phyloP scores from a whole-genome alignment of 2,888 invertebrate genomes.

The Zele albiditarsus region DNA sequence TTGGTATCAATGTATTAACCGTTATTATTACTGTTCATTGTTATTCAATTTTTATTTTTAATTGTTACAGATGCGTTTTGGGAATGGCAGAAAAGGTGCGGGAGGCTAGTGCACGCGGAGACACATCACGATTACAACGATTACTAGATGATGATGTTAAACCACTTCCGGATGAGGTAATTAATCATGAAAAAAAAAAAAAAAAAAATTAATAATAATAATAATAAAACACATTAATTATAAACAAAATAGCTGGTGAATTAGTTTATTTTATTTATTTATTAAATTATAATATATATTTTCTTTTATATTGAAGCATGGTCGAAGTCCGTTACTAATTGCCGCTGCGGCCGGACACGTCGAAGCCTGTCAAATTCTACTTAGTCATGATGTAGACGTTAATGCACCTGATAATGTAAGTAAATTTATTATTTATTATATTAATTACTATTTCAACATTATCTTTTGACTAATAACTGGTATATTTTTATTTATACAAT shows the following conservation, averaged over 20 bases:
- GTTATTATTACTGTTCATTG: neutral
- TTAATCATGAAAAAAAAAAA: slow-evolving; percentile 38
- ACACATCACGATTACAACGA: slow-evolving; percentile 69
- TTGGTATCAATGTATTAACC: too few species aligned
- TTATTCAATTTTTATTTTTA: slow-evolving; percentile 38
- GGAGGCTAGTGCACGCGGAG: slow-evolving; percentile 73
- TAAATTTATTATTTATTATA: slow-evolving; percentile 43
- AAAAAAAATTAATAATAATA: neutral
- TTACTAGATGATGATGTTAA: slow-evolving; percentile 70
- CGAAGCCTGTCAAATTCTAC: slow-evolving; percentile 73
- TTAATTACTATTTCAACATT: neutral
- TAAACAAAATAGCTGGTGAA: too few species aligned
- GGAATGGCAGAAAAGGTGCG: slow-evolving; percentile 73
- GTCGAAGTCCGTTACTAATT: slow-evolving; percentile 74
- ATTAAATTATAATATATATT: neutral
- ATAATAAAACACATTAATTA: neutral
- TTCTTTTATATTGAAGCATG: slow-evolving; percentile 64
- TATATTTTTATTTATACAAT: neutral
- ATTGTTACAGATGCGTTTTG: slow-evolving; percentile 63
- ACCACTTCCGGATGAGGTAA: slow-evolving; percentile 70
- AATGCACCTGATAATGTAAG: slow-evolving; percentile 75
- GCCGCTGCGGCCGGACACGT: slow-evolving; percentile 76
- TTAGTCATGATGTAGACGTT: slow-evolving; percentile 73
- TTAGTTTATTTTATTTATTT: neutral
- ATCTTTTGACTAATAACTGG: neutral